These are phyloP conservation scores for Myotis myotis DNA, from an alignment of 2,797 vertebrate genomes.

Conservation along the genomic window DNA sequence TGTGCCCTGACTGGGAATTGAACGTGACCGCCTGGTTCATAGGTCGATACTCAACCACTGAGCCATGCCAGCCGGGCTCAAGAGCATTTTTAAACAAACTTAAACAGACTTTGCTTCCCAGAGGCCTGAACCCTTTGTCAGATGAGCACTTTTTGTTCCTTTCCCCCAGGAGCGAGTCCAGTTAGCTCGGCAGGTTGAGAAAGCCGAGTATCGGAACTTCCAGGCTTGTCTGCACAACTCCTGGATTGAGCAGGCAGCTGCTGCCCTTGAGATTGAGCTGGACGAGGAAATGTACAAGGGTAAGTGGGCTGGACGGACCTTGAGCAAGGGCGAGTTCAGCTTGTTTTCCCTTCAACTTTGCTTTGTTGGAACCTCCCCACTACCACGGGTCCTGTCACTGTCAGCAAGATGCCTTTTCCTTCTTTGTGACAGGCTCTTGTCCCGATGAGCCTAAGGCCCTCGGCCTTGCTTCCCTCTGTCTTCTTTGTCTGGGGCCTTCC, in stretches of 20 bases:
- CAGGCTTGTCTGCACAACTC: slow-evolving; percentile 94
- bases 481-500: background rate
- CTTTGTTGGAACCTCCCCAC: background rate
- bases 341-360: background rate
- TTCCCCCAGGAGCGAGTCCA: slow-evolving; percentile 90
- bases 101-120: background rate
- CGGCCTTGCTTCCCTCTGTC: background rate
- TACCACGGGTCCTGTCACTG: background rate
- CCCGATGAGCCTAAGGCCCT: background rate
- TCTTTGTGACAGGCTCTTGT: background rate
- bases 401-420: background rate
- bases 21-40: too few species aligned
- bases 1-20: too few species aligned
- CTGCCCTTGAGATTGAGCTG: slow-evolving; percentile 94
- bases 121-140: background rate
- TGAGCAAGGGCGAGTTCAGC: background rate
- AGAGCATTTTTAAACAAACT: background rate
- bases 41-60: too few species aligned
- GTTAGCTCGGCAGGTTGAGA: slow-evolving; percentile 93
- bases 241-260: slow-evolving; percentile 94
- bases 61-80: background rate
- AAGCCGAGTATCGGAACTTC: slow-evolving; percentile 93
- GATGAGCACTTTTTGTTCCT: slow-evolving; percentile 13
- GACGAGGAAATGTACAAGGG: slow-evolving; percentile 94
- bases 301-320: slow-evolving; percentile 69